These are phyloP conservation scores for Martes martes DNA, from an alignment of 2,113 vertebrate species.

Conservation along the genomic window DNA sequence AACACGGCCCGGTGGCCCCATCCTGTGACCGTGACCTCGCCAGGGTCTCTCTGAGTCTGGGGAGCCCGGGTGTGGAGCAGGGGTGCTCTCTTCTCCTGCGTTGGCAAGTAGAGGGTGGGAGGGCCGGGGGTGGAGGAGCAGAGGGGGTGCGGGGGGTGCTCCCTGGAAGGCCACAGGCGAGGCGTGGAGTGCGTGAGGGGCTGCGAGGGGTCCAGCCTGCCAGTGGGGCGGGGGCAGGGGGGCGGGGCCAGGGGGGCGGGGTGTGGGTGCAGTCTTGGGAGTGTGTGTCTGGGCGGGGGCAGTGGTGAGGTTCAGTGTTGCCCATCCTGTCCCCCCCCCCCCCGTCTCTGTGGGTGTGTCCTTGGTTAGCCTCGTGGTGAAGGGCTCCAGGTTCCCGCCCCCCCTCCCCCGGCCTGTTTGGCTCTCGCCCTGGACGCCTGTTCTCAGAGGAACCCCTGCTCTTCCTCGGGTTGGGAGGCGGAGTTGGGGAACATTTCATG, in stretches of 20 bases:
- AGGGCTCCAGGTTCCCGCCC: background rate
- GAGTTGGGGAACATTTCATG: background rate
- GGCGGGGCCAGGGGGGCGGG: too few relatives aligned
- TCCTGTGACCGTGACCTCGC: too few relatives aligned
- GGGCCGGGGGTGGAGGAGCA: rapidly evolving
- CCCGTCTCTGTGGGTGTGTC: background rate
- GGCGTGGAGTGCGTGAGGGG: background rate
- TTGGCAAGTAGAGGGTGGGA: background rate
- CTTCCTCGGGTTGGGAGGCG: background rate
- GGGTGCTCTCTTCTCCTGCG: rapidly evolving
- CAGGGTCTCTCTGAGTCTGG: background rate
- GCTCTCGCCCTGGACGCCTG: too few relatives aligned
- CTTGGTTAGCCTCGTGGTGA: too few relatives aligned
- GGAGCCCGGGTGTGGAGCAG: background rate
- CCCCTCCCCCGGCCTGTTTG: background rate
- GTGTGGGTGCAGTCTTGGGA: background rate
- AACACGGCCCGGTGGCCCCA: background rate
- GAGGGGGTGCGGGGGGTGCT: rapidly evolving
- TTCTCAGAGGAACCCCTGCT: background rate
- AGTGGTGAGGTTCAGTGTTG: background rate
- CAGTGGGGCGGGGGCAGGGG: too few relatives aligned
- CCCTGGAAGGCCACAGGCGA: rapidly evolving
- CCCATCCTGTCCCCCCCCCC: background rate
- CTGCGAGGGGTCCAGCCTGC: rapidly evolving
- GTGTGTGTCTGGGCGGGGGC: background rate